phyloP scores from a whole-genome alignment of 2,113 vertebrate genomes.

The Gnathonemus longibarbis region DNA sequence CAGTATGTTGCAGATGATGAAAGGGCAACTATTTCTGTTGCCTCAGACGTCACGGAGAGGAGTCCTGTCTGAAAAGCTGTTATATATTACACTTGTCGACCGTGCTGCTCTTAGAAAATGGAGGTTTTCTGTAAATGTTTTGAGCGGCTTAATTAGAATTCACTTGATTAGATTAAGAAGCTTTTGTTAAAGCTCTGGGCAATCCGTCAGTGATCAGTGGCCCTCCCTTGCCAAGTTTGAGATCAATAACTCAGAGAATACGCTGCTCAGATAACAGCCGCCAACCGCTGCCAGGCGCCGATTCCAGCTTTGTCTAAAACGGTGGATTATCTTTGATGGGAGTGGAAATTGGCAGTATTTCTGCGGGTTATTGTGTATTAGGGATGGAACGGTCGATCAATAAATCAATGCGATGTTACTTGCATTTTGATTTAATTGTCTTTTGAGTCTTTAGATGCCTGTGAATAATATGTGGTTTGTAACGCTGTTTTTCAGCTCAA shows the following conservation, averaged over 20 bases:
- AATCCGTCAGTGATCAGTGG: neutral
- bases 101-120: neutral
- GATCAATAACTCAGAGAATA: conserved; percentile 14
- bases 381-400: neutral
- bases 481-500: neutral
- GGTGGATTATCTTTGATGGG: neutral
- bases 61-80: neutral
- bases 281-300: neutral
- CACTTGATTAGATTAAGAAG: conserved; percentile 20
- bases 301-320: neutral
- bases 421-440: neutral
- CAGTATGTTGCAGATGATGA: neutral
- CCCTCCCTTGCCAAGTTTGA: neutral
- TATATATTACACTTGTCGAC: neutral
- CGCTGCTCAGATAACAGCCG: neutral
- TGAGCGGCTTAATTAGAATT: conserved; percentile 15
- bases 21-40: neutral
- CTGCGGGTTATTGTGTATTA: neutral
- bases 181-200: conserved; percentile 13
- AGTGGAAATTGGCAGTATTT: conserved; percentile 4
- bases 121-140: conserved; percentile 17
- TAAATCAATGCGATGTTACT: neutral
- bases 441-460: neutral
- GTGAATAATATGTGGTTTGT: neutral
- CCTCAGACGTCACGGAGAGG: neutral